Evolutionary conservation across 1,140 invertebrate species (phyloP).

Genomic region (Schmidtea mediterranea): DNA sequence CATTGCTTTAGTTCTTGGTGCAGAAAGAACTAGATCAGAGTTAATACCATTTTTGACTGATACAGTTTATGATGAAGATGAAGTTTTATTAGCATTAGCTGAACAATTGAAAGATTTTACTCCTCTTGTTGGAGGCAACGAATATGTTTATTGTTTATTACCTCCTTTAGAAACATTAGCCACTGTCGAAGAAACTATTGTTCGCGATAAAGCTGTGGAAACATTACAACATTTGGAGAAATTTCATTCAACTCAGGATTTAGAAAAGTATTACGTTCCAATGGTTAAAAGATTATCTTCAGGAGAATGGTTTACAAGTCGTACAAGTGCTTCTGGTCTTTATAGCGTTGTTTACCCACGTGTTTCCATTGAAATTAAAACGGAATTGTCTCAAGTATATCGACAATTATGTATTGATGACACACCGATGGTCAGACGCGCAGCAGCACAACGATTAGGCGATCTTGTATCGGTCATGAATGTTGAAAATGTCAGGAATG

Average conservation of each 20-base stretch:
- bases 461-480: conserved; percentile 94
- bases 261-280: conserved; percentile 76
- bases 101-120: conserved; percentile 86
- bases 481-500: conserved; percentile 73
- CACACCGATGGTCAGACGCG: conserved; percentile 87
- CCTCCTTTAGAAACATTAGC: conserved; percentile 82
- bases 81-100: conserved; percentile 81
- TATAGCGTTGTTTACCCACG: conserved; percentile 48
- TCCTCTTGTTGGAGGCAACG: conserved; percentile 69
- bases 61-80: conserved; percentile 98
- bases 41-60: conserved; percentile 93
- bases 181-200: conserved; percentile 89
- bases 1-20: conserved; percentile 81
- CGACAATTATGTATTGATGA: conserved; percentile 85
- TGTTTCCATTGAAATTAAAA: conserved; percentile 31
- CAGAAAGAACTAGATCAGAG: conserved; percentile 77
- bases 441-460: conserved; percentile 78
- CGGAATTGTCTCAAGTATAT: conserved; percentile 39
- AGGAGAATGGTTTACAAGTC: conserved; percentile 88
- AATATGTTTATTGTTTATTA: conserved; percentile 73
- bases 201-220: conserved; percentile 94
- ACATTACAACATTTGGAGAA: conserved; percentile 60
- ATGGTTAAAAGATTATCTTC: conserved; percentile 54
- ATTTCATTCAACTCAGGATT: conserved; percentile 53
- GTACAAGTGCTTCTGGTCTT: conserved; percentile 75